These are phyloP conservation scores for Brachirus orientalis DNA, from an alignment of 2,113 vertebrate genomes.

Conservation along the genomic window DNA sequence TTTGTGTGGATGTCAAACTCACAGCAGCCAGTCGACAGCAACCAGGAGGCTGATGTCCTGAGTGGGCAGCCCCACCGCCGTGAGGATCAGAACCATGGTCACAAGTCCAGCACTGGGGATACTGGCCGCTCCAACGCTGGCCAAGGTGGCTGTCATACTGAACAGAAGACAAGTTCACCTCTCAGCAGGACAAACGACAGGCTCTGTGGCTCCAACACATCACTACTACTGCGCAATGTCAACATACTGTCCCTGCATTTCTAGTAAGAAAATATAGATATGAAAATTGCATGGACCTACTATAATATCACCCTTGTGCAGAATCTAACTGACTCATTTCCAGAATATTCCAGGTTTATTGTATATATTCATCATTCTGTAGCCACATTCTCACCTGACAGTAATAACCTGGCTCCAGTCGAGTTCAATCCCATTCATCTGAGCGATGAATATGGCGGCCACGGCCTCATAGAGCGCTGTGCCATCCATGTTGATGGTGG, in stretches of 20 bases:
- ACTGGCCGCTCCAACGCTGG: conserved; percentile 95
- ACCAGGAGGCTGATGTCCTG: conserved; percentile 97
- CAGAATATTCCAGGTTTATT: not conserved
- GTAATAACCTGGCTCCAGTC: conserved; percentile 96
- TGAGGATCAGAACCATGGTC: conserved; percentile 97
- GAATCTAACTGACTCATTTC: not conserved
- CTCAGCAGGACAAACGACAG: conserved; percentile 14
- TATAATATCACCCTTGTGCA: too few species aligned
- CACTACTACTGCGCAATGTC: too few species aligned
- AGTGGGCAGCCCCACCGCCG: conserved; percentile 95
- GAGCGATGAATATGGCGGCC: conserved; percentile 98
- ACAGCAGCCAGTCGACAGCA: conserved; percentile 97
- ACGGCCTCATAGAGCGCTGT: conserved; percentile 98
- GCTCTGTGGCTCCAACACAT: too few species aligned
- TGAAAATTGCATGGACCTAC: too few species aligned
- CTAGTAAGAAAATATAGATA: too few species aligned
- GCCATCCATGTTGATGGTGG: conserved; percentile 99
- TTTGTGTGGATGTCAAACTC: conserved; percentile 76
- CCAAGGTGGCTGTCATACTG: conserved; percentile 94
- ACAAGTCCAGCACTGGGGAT: conserved; percentile 96
- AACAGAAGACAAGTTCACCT: conserved; percentile 36
- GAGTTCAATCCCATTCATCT: conserved; percentile 94
- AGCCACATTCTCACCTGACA: conserved; percentile 86
- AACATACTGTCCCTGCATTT: too few species aligned
- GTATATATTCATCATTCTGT: not conserved